phyloP scores from a whole-genome alignment of 2,888 invertebrate species.

The Coleophora deauratella region DNA sequence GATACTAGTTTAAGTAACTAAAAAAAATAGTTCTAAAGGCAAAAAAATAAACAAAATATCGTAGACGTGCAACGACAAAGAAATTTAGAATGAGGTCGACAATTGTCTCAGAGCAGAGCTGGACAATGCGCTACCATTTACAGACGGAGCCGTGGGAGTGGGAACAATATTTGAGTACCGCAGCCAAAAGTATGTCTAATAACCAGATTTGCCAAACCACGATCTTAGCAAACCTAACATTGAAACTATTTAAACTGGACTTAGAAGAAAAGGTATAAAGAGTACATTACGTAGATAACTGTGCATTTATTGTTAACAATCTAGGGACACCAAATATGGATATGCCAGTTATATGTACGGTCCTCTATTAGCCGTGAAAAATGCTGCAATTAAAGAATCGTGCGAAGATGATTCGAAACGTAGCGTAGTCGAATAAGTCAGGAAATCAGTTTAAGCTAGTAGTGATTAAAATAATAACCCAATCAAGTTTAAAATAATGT shows the following conservation, averaged over 20 bases:
- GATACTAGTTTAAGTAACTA: too few species aligned
- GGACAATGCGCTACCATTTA: conserved; percentile 54
- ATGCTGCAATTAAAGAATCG: conserved; percentile 18
- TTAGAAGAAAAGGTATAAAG: neutral
- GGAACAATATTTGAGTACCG: conserved; percentile 47
- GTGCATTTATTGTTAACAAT: conserved; percentile 25
- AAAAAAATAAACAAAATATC: too few species aligned
- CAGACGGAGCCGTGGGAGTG: conserved; percentile 52
- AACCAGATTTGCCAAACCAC: conserved; percentile 26
- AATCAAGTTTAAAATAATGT: too few species aligned
- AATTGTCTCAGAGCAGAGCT: conserved; percentile 51
- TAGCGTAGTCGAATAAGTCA: neutral
- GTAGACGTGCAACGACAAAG: conserved; percentile 25
- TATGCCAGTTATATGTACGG: conserved; percentile 21
- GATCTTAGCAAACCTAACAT: conserved; percentile 25
- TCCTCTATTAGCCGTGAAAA: conserved; percentile 33
- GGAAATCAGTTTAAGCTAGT: too few species aligned
- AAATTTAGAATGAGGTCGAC: conserved; percentile 64
- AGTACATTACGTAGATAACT: neutral
- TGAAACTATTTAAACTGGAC: neutral
- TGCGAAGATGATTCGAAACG: conserved; percentile 16
- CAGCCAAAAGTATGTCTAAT: conserved; percentile 33
- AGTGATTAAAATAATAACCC: too few species aligned
- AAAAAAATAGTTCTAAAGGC: too few species aligned
- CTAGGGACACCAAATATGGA: conserved; percentile 31